A percentile compares a stretch with the other conserved stretches of the same genome.
These are phyloP conservation scores for Macquaria australasica DNA, from an alignment of 2,113 vertebrate genomes.

Conservation along the genomic window DNA sequence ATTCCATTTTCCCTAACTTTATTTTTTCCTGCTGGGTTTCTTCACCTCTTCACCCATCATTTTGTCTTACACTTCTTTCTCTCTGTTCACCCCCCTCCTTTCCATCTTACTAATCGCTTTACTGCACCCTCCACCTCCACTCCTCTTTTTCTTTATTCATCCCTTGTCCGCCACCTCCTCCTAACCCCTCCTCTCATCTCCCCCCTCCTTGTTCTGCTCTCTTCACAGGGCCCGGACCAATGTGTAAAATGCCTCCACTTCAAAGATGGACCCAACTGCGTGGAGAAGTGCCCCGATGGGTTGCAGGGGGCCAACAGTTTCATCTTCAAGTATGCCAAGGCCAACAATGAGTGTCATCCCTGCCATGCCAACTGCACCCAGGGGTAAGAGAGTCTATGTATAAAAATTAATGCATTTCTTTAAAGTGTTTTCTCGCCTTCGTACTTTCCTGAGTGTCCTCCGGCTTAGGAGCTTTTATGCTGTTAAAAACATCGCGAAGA, in stretches of 20 bases:
- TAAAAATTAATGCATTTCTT: slow-evolving; percentile 15
- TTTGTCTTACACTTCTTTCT: not conserved
- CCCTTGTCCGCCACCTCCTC: not conserved
- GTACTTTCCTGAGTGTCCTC: not conserved
- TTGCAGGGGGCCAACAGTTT: slow-evolving; percentile 95
- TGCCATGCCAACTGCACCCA: slow-evolving; percentile 98
- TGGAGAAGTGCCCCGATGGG: slow-evolving; percentile 97
- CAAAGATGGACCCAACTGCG: slow-evolving; percentile 98
- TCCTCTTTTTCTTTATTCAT: slow-evolving; percentile 22
- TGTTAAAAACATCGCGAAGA: slow-evolving; percentile 23
- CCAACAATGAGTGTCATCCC: slow-evolving; percentile 94
- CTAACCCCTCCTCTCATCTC: slow-evolving; percentile 3
- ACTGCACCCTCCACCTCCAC: slow-evolving; percentile 21
- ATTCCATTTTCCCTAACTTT: slow-evolving; percentile 25
- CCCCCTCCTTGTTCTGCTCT: not conserved
- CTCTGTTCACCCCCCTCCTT: not conserved
- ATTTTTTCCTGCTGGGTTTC: slow-evolving; percentile 9
- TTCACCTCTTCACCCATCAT: slow-evolving; percentile 9
- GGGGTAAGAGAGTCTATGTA: slow-evolving; percentile 87
- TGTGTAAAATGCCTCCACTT: slow-evolving; percentile 95
- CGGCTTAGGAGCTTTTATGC: not conserved
- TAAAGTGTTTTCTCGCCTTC: slow-evolving; percentile 17
- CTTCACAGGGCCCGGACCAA: slow-evolving; percentile 92
- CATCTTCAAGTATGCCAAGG: slow-evolving; percentile 97
- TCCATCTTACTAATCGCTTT: slow-evolving; percentile 20